A percentile compares a stretch with the other conserved stretches of the same genome.
Evolutionary conservation across 1,140 invertebrate genomes (phyloP).

Genomic region (Saccostrea echinata): DNA sequence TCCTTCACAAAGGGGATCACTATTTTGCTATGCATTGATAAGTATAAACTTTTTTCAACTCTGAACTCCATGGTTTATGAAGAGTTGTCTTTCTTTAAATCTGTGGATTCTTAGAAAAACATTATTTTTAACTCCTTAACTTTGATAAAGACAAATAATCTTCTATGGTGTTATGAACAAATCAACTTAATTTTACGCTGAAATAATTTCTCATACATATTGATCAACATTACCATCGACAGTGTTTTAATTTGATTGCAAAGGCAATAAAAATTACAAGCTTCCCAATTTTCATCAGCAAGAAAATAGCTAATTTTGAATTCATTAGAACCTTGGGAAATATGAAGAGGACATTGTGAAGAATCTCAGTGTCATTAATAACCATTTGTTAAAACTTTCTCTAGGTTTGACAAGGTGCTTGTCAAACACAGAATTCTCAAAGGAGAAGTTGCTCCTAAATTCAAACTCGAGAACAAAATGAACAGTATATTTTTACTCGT

Average conservation of each 20-base stretch:
- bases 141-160: not conserved
- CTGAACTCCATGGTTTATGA: not conserved
- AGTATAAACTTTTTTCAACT: not conserved
- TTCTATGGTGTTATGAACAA: conserved; percentile 29
- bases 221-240: conserved; percentile 3
- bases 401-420: not conserved
- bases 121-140: not conserved
- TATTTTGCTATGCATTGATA: no score
- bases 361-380: conserved; percentile 4
- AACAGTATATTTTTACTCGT: not conserved
- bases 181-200: not conserved
- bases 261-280: conserved; percentile 17
- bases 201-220: not conserved
- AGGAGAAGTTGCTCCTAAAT: not conserved
- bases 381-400: not conserved
- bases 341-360: conserved; percentile 15
- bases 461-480: not conserved
- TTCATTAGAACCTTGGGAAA: conserved; percentile 29
- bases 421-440: not conserved
- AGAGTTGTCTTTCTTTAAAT: conserved; percentile 13
- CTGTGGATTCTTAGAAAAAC: not conserved
- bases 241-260: not conserved
- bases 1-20: no score
- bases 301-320: not conserved
- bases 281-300: conserved; percentile 22